Base-by-base conservation (phyloP, 1,140 invertebrate genomes). In the Cotesia vestalis region DNA sequence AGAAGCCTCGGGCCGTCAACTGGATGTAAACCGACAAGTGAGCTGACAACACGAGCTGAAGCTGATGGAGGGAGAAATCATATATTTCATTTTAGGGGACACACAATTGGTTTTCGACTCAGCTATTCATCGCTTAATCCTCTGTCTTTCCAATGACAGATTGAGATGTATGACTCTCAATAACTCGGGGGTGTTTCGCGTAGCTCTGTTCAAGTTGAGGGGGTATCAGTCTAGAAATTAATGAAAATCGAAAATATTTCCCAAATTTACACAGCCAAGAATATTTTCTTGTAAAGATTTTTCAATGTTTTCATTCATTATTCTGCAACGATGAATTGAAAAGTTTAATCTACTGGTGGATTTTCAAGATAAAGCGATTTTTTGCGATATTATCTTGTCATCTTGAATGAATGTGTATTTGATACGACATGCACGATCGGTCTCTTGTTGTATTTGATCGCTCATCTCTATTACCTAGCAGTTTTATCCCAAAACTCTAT, bases 1-100 rank as follows among this genome's bases (percentile, higher is more conserved):
- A 69, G 53, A 34, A 60, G 67, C 38, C 11, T 40, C 38, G 0
- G 38, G 14, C 59, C 68, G n/a, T 34, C 20, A 69, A 51, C 34
- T 34, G 34, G 46, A 27, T 27, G 27, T 27, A 27, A 2, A 34
- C 0, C 17, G 6, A 51, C 27, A 27, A 63, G 46, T n/a, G 46
- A 63, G 46, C 27, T 36, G 36, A 17, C 46, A 34, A 20, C 52
- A 20, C 20, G 62, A 63, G 27, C 2, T 14, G 34, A 35, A 14
- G 12, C 11, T 12, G 53, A n/a, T 12, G 53, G 53, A n/a, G 53
- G n/a, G 27, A 27, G 27, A 55, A 12, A 55, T 55, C 17, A 55
- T 55, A n/a, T 55, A 55, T n/a, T 55, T 55, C 17, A 55, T 14
- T 46, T 46, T 14, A n/a, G 17, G 53, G 12, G 17, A 20, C 8